Evolutionary conservation across 1,140 invertebrate species (phyloP).

Genomic region (Agrilus planipennis): DNA sequence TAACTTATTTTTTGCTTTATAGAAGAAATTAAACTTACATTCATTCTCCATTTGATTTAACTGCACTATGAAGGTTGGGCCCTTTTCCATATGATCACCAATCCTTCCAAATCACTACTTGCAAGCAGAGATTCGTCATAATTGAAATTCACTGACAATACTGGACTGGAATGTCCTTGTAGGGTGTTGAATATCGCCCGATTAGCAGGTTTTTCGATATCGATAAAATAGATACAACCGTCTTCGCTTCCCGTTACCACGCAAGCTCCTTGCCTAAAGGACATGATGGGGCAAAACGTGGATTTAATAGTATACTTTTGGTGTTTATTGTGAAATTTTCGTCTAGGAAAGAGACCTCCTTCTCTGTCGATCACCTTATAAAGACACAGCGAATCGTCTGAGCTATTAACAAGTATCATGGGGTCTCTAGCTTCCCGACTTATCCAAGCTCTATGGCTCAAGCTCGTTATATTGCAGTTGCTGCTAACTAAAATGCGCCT

Average conservation of each 20-base stretch:
- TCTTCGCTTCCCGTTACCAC: conserved; percentile 81
- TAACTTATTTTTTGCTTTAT: too few species aligned
- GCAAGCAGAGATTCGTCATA: conserved; percentile 81
- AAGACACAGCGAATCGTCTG: conserved; percentile 56
- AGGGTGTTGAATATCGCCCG: conserved; percentile 70
- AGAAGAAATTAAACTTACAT: too few species aligned
- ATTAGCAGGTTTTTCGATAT: conserved; percentile 57
- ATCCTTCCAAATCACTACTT: conserved; percentile 70
- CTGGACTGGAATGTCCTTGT: conserved; percentile 70
- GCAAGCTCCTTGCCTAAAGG: conserved; percentile 66
- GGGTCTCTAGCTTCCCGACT: conserved; percentile 65
- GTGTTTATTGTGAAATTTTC: conserved; percentile 54
- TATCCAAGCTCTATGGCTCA: conserved; percentile 72
- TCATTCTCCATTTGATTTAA: too few species aligned
- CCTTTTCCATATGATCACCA: conserved; percentile 75
- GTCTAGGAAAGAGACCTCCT: conserved; percentile 49
- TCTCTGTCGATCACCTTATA: conserved; percentile 52
- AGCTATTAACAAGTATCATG: conserved; percentile 64
- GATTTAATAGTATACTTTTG: conserved; percentile 51
- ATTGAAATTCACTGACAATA: conserved; percentile 76
- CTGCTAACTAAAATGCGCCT: conserved; percentile 49
- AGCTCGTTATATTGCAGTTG: conserved; percentile 53
- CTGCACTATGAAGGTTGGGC: too few species aligned
- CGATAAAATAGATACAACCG: conserved; percentile 73
- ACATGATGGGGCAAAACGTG: conserved; percentile 78